A percentile compares a stretch with the other conserved stretches of the same genome.
phyloP scores from a whole-genome alignment of 1,140 invertebrate species.

The Drosophila kanapiae region DNA sequence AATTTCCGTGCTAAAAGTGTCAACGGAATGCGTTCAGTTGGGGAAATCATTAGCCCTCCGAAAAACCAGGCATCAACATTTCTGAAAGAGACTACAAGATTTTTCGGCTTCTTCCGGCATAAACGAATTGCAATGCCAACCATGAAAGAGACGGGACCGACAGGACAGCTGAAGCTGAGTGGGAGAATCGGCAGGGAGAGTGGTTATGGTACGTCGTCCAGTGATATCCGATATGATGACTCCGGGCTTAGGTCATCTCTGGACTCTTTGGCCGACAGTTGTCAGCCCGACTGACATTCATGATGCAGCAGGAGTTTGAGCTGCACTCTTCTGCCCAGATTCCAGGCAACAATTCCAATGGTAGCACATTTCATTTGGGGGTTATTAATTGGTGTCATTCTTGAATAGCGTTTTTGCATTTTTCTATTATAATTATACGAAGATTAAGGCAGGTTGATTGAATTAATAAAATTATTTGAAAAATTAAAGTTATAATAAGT shows the following conservation, averaged over 20 bases:
- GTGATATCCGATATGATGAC: constrained; percentile 42
- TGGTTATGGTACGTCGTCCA: constrained; percentile 12
- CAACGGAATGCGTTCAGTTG: constrained; percentile 67
- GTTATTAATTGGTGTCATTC: neutral
- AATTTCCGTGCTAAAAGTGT: constrained; percentile 57
- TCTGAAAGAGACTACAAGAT: constrained; percentile 71
- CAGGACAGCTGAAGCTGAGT: neutral
- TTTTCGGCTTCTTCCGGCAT: constrained; percentile 60
- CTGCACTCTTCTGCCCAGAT: constrained; percentile 5
- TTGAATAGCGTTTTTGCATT: too few relatives aligned
- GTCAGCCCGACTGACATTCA: constrained; percentile 39
- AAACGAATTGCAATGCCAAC: constrained; percentile 45
- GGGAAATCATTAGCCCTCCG: constrained; percentile 73
- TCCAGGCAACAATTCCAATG: neutral
- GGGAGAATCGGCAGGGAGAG: neutral
- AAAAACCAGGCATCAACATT: constrained; percentile 58
- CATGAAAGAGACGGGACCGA: constrained; percentile 14
- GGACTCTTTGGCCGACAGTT: constrained; percentile 31
- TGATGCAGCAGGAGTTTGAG: constrained; percentile 14
- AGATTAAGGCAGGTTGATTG: too few relatives aligned
- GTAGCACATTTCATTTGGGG: neutral
- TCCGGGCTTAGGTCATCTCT: constrained; percentile 31
- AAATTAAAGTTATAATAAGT: too few relatives aligned
- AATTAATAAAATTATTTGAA: too few relatives aligned
- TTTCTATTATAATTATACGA: too few relatives aligned